phyloP scores from a whole-genome alignment of 2,888 invertebrate species.

The Conops quadrifasciatus region DNA sequence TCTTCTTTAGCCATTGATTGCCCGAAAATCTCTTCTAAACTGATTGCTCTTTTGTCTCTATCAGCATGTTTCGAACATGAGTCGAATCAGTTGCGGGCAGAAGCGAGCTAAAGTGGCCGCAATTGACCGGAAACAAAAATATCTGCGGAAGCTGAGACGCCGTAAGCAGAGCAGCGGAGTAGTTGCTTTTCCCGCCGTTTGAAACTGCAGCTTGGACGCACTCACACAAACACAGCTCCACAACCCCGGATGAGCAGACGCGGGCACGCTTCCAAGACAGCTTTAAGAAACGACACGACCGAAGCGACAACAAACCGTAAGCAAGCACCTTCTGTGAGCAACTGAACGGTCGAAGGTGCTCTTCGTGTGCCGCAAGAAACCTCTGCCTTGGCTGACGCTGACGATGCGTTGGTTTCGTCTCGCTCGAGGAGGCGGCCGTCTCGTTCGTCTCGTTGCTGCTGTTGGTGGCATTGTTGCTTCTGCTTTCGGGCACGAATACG shows the following conservation, averaged over 20 bases:
- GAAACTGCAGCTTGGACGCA: constrained; percentile 21
- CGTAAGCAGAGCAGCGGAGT: no score
- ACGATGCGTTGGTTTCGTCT: constrained; percentile 14
- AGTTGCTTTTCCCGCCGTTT: constrained; percentile 46
- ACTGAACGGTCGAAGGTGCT: constrained; percentile 46
- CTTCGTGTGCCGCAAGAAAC: neutral
- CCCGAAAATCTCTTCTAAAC: no score
- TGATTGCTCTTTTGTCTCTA: no score
- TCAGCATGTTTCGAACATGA: no score
- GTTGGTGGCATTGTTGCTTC: neutral
- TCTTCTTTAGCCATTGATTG: no score
- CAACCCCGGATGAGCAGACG: constrained; percentile 22
- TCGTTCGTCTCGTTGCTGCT: neutral
- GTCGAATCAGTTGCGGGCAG: no score
- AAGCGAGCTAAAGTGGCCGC: no score
- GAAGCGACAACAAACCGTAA: constrained; percentile 44
- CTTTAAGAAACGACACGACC: constrained; percentile 29
- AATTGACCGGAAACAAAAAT: no score
- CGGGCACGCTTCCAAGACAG: constrained; percentile 4
- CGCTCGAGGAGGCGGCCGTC: neutral
- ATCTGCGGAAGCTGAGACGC: no score
- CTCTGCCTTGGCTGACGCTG: constrained; percentile 3
- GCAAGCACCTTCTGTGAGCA: constrained; percentile 47
- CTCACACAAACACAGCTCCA: constrained; percentile 12
- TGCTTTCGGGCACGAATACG: neutral